phyloP scores from a whole-genome alignment of 2,797 vertebrate genomes.

The Mycteria americana region DNA sequence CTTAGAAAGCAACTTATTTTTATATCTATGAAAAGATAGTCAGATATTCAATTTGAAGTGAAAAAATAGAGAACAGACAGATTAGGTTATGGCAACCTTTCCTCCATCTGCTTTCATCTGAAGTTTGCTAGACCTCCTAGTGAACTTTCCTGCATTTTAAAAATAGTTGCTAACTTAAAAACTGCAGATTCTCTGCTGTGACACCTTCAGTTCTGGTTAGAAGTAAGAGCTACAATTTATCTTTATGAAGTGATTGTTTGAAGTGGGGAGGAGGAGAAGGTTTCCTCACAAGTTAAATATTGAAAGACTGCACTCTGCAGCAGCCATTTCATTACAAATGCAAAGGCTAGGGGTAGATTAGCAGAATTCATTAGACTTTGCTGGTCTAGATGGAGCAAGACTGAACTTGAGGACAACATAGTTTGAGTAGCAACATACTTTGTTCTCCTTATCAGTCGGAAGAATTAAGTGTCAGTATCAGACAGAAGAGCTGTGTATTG shows the following conservation, averaged over 20 bases:
- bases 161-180: background rate
- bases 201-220: background rate
- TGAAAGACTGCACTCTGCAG: background rate
- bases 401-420: background rate
- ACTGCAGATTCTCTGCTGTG: background rate
- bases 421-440: background rate
- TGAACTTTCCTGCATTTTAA: conserved; percentile 13
- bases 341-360: background rate
- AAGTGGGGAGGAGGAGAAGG: background rate
- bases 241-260: background rate
- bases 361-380: background rate
- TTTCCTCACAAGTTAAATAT: background rate
- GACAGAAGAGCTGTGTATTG: background rate
- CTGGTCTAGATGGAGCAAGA: background rate
- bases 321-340: background rate
- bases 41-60: conserved; percentile 32
- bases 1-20: background rate
- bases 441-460: background rate
- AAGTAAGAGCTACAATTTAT: background rate
- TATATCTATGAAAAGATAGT: background rate
- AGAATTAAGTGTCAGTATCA: background rate
- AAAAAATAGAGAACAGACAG: background rate
- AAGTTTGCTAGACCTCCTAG: conserved; percentile 20
- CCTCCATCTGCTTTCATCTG: conserved; percentile 20
- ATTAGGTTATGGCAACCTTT: conserved; percentile 34